Conservation (phyloP, 2,888 invertebrate genomes). For the Hydrotaea diabolus region DNA sequence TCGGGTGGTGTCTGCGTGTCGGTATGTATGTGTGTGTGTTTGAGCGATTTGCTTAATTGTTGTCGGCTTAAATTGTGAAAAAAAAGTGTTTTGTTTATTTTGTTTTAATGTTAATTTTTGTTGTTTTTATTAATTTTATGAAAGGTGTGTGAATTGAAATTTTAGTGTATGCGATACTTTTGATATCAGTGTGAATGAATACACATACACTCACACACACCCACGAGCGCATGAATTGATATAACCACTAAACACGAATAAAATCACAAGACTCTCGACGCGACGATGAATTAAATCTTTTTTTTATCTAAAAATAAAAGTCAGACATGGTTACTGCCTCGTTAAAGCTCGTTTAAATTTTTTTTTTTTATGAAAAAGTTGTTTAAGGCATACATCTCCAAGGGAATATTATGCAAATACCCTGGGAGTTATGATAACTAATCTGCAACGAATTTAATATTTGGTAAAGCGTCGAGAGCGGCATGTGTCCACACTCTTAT, state of each 20-base stretch:
- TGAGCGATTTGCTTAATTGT: conserved; percentile 38
- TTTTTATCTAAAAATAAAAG: conserved; percentile 30
- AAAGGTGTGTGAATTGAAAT: conserved; percentile 27
- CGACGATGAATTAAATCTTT: not conserved
- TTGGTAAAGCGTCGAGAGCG: too few species aligned
- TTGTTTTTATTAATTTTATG: conserved; percentile 3
- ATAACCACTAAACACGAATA: conserved; percentile 17
- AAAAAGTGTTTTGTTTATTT: conserved; percentile 34
- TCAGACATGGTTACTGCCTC: conserved; percentile 9
- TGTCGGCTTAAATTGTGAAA: conserved; percentile 33
- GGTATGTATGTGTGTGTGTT: conserved; percentile 46
- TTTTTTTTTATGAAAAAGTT: conserved; percentile 11
- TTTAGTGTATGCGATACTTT: not conserved
- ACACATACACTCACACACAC: not conserved
- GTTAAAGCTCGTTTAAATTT: conserved; percentile 37
- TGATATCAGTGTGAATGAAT: conserved; percentile 31
- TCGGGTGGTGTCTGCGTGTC: too few species aligned
- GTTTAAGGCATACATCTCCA: not conserved
- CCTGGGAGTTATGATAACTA: not conserved
- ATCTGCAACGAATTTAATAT: too few species aligned
- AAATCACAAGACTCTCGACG: conserved; percentile 47
- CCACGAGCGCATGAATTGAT: not conserved
- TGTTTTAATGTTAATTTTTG: conserved; percentile 11
- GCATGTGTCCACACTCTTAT: too few species aligned
- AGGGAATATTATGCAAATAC: not conserved